Conservation (phyloP, 2,113 vertebrate species). For the Grammomys surdaster region DNA sequence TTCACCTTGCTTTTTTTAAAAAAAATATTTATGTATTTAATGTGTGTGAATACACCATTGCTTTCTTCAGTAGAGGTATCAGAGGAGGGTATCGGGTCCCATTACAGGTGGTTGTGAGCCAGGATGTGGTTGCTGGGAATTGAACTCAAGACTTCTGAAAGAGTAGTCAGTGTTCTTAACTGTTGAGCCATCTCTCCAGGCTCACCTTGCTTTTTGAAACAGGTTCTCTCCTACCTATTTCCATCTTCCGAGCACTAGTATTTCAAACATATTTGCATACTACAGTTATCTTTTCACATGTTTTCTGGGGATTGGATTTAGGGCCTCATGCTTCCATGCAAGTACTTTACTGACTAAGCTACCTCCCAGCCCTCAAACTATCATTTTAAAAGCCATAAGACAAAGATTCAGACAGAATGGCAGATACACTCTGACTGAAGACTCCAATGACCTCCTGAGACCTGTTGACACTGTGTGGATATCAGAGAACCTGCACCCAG, state of each 20-base stretch:
- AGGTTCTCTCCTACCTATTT: background rate
- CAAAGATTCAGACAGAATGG: background rate
- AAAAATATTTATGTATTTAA: too few relatives aligned
- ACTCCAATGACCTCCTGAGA: background rate
- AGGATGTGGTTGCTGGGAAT: too few relatives aligned
- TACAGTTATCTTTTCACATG: background rate
- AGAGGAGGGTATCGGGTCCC: too few relatives aligned
- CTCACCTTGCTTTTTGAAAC: background rate
- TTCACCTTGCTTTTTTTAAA: background rate
- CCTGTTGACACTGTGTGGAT: background rate
- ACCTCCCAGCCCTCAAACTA: background rate
- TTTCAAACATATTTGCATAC: background rate
- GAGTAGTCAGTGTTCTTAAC: too few relatives aligned
- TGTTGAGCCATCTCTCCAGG: too few relatives aligned
- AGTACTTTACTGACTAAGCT: background rate
- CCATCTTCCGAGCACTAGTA: background rate
- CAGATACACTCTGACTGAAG: background rate
- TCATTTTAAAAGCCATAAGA: conserved; percentile 44
- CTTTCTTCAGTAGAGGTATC: too few relatives aligned
- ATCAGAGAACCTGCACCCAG: background rate
- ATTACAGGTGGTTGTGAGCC: too few relatives aligned
- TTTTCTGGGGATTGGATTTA: background rate
- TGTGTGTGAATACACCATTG: too few relatives aligned
- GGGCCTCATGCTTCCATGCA: background rate
- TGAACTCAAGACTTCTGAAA: too few relatives aligned